Evolutionary conservation across 2,797 vertebrate genomes (phyloP).

Genomic region (Eulemur coronatus): DNA sequence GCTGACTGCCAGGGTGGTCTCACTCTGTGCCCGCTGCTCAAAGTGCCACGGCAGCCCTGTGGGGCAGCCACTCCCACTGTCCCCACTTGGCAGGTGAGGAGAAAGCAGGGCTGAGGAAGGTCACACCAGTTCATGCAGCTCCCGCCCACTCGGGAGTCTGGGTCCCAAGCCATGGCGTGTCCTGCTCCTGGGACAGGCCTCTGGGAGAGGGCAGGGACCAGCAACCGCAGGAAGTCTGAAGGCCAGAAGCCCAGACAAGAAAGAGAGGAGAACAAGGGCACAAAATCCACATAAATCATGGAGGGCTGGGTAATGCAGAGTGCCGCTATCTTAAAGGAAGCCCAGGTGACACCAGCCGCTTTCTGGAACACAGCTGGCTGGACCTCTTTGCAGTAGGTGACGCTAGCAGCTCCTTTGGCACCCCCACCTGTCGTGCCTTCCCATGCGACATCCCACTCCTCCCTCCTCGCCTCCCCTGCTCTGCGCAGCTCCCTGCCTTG

Average conservation of each 20-base stretch:
- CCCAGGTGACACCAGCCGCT: neutral
- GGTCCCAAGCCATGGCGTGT: neutral
- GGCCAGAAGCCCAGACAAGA: neutral
- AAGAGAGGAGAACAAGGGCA: neutral
- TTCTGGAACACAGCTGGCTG: neutral
- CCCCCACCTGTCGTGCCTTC: neutral
- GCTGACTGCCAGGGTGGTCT: no score
- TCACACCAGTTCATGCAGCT: neutral
- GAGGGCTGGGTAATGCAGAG: neutral
- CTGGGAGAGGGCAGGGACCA: neutral
- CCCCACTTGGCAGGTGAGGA: neutral
- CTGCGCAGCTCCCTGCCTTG: neutral
- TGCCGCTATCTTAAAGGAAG: neutral
- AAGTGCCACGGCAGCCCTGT: neutral
- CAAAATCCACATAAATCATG: neutral
- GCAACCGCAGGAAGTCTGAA: neutral
- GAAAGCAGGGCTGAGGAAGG: neutral
- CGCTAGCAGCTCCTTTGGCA: no score
- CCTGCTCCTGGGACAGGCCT: neutral
- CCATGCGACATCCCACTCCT: neutral
- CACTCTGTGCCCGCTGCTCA: neutral
- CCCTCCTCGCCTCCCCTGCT: no score
- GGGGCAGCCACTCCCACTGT: rapidly evolving
- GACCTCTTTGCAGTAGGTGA: neutral
- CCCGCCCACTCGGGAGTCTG: neutral